These are phyloP conservation scores for Halcyon badia DNA, from an alignment of 2,797 vertebrate genomes.

Conservation along the genomic window DNA sequence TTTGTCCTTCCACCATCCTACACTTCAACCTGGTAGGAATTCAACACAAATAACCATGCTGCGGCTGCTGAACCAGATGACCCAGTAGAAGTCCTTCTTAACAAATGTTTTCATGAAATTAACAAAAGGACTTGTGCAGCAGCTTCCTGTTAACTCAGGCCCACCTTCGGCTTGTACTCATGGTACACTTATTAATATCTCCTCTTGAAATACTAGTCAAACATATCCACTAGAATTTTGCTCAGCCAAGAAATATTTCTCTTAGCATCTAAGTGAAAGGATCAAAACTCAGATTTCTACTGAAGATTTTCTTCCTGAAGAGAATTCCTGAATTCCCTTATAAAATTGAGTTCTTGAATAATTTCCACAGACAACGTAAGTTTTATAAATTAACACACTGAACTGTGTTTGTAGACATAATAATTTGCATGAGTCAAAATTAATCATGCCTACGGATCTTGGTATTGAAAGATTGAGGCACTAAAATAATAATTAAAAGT, in stretches of 20 bases:
- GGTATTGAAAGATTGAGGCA: background rate
- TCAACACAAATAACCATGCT: background rate
- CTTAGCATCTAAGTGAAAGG: background rate
- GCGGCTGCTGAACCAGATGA: constrained; percentile 12
- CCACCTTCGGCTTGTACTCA: background rate
- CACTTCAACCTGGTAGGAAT: background rate
- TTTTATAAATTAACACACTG: background rate
- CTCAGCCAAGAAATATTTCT: background rate
- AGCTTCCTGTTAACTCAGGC: background rate
- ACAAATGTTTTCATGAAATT: constrained; percentile 53
- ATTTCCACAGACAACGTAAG: background rate
- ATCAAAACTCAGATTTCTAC: background rate
- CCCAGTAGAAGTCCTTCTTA: constrained; percentile 69
- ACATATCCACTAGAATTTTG: background rate
- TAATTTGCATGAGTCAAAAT: background rate
- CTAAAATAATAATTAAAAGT: background rate
- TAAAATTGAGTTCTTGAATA: background rate
- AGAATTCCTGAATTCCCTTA: background rate
- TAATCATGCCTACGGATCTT: background rate
- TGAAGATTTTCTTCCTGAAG: background rate
- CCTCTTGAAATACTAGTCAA: background rate
- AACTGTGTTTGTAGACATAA: background rate
- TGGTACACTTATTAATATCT: background rate
- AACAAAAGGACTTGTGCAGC: background rate
- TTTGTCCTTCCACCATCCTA: background rate